Percentiles rank a stretch among this genome's conserved stretches.
These are phyloP conservation scores for Tromatobia lineatoria DNA, from an alignment of 2,888 invertebrate genomes.

Conservation along the genomic window DNA sequence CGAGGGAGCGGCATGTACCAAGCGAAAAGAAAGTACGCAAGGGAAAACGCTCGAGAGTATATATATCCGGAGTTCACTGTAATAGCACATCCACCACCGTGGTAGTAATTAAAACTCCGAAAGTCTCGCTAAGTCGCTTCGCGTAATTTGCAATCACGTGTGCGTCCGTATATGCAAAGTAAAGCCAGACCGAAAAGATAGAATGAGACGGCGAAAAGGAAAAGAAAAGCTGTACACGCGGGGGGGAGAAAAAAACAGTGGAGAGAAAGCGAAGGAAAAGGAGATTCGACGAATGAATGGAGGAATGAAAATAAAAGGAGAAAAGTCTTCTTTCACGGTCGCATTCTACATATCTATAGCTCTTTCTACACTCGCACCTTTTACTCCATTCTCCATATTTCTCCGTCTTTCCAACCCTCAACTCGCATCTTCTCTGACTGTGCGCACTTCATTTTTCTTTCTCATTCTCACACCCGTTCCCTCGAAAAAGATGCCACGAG, in stretches of 20 bases:
- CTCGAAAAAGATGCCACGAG: not conserved
- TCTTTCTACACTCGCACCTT: conserved; percentile 63
- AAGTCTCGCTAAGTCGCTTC: conserved; percentile 75
- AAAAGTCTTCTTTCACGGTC: conserved; percentile 65
- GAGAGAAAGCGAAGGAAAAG: conserved; percentile 47
- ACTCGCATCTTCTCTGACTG: conserved; percentile 36
- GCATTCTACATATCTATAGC: conserved; percentile 44
- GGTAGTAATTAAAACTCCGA: conserved; percentile 81
- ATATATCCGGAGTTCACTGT: conserved; percentile 39
- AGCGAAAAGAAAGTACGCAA: conserved; percentile 25
- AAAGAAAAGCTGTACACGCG: not conserved
- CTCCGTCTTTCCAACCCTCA: conserved; percentile 49
- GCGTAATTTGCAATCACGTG: conserved; percentile 78
- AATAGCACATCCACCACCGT: conserved; percentile 47
- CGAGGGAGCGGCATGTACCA: conserved; percentile 4
- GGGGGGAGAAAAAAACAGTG: conserved; percentile 37
- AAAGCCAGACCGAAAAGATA: conserved; percentile 25
- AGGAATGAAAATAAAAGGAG: conserved; percentile 61
- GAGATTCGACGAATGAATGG: conserved; percentile 62
- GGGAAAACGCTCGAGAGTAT: conserved; percentile 21
- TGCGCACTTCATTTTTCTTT: conserved; percentile 59
- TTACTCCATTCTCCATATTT: conserved; percentile 50
- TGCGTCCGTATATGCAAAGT: conserved; percentile 46
- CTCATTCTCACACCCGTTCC: conserved; percentile 26
- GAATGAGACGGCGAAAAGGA: not conserved